Percentiles rank a stretch among this genome's conserved stretches.
These are phyloP conservation scores for Acromyrmex echinatior DNA, from an alignment of 1,140 invertebrate species.

Conservation along the genomic window DNA sequence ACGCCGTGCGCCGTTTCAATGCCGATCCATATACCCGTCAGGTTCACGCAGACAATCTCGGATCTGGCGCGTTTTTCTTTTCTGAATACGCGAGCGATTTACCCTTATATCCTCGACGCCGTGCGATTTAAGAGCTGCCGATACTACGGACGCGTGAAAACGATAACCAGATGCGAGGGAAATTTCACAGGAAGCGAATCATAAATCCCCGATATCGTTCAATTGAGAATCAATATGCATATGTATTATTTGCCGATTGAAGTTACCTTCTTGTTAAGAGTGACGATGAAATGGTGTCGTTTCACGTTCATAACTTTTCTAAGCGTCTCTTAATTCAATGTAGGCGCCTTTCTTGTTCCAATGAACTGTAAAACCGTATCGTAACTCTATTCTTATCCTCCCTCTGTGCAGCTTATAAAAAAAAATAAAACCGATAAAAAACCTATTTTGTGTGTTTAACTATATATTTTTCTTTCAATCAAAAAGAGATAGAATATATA, in stretches of 20 bases:
- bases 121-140: constrained; percentile 48
- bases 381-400: neutral
- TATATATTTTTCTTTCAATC: neutral
- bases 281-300: neutral
- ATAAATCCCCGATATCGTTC: constrained; percentile 40
- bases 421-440: neutral
- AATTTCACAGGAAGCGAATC: constrained; percentile 49
- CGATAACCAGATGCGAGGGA: constrained; percentile 47
- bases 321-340: constrained; percentile 24
- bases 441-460: neutral
- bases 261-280: neutral
- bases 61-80: constrained; percentile 38
- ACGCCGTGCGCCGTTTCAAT: constrained; percentile 13
- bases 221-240: constrained; percentile 50
- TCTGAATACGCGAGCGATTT: constrained; percentile 53
- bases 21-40: constrained; percentile 48
- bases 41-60: constrained; percentile 45
- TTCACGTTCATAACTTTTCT: neutral
- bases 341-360: constrained; percentile 4
- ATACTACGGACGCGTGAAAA: constrained; percentile 25
- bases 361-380: neutral
- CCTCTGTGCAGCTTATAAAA: neutral
- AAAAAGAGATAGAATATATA: neutral
- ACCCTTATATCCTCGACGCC: constrained; percentile 32
- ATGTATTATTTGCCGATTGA: constrained; percentile 45